phyloP scores from a whole-genome alignment of 37 sponge, comb jelly and placozoan species.

The Chondrosia reniformis region DNA sequence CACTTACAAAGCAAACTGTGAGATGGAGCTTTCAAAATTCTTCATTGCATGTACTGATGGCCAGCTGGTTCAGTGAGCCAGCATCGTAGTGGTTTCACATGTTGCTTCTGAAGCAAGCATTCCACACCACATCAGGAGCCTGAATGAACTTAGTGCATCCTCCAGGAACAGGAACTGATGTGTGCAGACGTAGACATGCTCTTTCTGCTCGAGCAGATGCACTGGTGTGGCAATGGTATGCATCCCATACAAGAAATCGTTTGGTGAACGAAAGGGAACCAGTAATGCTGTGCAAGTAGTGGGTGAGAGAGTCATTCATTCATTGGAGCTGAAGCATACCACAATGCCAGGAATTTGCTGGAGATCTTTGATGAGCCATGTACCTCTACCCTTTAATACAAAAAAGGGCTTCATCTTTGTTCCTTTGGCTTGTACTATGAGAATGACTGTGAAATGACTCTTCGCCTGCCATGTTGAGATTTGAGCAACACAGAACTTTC shows the following conservation, averaged over 20 bases:
- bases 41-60: background rate
- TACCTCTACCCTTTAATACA: conserved; percentile 43
- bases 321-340: too few relatives aligned
- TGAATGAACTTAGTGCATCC: conserved; percentile 2
- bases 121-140: conserved; percentile 6
- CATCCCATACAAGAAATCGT: too few relatives aligned
- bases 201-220: background rate
- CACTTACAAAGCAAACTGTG: background rate
- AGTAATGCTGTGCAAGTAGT: too few relatives aligned
- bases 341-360: too few relatives aligned
- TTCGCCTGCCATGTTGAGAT: conserved; percentile 59
- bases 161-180: conserved; percentile 26
- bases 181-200: background rate
- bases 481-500: conserved; percentile 23
- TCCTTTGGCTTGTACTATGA: conserved; percentile 46
- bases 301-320: too few relatives aligned
- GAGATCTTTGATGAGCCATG: too few relatives aligned
- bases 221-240: conserved; percentile 15
- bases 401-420: conserved; percentile 41
- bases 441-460: conserved; percentile 30
- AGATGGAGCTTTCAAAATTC: background rate
- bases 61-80: conserved; percentile 9
- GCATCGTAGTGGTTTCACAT: background rate
- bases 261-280: too few relatives aligned
- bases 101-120: background rate